Evolutionary conservation across 2,113 vertebrate species (phyloP).

Genomic region (Erinaceus europaeus): DNA sequence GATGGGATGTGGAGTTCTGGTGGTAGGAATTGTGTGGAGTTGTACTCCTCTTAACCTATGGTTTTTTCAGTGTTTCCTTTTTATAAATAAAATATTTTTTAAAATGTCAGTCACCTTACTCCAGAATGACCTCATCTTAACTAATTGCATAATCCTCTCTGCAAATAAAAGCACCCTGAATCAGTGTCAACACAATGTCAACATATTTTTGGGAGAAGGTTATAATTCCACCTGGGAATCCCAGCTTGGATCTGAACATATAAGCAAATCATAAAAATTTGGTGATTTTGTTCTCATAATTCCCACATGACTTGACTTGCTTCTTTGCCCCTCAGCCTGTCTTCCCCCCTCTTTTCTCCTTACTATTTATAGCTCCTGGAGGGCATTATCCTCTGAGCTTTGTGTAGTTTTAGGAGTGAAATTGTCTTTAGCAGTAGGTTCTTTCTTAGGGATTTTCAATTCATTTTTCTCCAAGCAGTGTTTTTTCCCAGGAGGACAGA

Average conservation of each 20-base stretch:
- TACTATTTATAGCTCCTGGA: neutral
- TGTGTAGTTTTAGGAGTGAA: conserved; percentile 21
- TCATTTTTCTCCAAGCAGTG: conserved; percentile 51
- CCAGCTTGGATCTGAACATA: fast-evolving
- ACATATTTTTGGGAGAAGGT: neutral
- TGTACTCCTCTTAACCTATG: no score
- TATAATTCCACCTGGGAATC: neutral
- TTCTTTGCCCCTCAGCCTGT: neutral
- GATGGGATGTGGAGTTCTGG: no score
- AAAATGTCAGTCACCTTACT: neutral
- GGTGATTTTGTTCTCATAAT: neutral
- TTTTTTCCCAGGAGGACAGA: conserved; percentile 43
- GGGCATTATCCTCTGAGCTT: neutral
- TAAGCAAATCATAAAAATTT: neutral
- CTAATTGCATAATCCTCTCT: neutral
- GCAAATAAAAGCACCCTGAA: neutral
- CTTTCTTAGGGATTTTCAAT: conserved; percentile 46
- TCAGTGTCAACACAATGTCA: neutral
- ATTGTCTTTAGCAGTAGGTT: conserved; percentile 14
- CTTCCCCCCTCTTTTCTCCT: no score
- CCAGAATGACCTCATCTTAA: neutral
- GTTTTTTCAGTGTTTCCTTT: no score
- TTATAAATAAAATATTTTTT: no score
- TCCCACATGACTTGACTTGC: neutral
- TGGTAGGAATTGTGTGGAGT: no score